A percentile compares a stretch with the other conserved stretches of the same genome.
These are phyloP conservation scores for Pantelozetes paolii DNA, from an alignment of 2,888 invertebrate species.

Conservation along the genomic window DNA sequence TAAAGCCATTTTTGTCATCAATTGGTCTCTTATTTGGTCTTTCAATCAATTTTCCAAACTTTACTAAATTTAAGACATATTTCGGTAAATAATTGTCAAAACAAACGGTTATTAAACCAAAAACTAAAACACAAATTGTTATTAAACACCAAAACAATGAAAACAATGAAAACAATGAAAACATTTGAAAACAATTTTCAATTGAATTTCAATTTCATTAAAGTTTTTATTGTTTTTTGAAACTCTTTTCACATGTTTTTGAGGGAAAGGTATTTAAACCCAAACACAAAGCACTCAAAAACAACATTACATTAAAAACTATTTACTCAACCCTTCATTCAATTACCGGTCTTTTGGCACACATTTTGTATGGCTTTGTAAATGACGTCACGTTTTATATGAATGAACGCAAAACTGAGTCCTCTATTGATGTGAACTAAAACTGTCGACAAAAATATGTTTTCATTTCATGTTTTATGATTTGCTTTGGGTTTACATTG, in stretches of 20 bases:
- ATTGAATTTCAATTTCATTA: too few species aligned
- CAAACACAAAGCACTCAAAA: too few species aligned
- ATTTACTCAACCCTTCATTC: too few species aligned
- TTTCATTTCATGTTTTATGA: too few species aligned
- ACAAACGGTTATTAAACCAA: background rate
- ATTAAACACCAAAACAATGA: background rate
- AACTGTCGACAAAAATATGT: too few species aligned
- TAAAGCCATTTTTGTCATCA: background rate
- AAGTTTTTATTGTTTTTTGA: too few species aligned
- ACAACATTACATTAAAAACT: too few species aligned
- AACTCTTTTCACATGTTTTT: too few species aligned
- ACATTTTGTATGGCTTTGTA: too few species aligned
- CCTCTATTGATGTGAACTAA: conserved; percentile 1
- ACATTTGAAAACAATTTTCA: too few species aligned
- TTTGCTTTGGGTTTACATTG: background rate
- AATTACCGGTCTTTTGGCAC: too few species aligned
- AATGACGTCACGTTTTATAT: background rate
- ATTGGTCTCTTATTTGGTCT: background rate
- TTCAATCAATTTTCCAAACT: conserved; percentile 20
- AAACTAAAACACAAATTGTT: background rate
- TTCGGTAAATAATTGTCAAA: background rate
- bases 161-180: background rate
- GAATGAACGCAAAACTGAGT: background rate
- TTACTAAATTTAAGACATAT: conserved; percentile 2
- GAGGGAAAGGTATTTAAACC: too few species aligned